Percentiles rank a stretch among this genome's conserved stretches.
Evolutionary conservation across 1,140 invertebrate species (phyloP).

Genomic region (Drosophila oshimai): DNA sequence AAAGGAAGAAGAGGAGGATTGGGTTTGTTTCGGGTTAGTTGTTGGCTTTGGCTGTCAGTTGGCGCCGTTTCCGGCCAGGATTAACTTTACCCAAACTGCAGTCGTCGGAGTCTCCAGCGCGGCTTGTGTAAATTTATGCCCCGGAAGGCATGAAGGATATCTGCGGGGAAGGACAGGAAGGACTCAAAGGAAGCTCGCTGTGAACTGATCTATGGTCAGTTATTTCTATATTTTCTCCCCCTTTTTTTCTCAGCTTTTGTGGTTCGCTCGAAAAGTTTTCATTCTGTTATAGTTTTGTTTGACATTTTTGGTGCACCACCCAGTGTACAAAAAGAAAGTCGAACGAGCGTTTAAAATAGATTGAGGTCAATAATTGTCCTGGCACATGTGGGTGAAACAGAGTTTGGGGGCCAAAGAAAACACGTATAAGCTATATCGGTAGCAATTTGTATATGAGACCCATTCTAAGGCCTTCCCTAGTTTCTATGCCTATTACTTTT

Average conservation of each 20-base stretch:
- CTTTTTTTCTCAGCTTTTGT: neutral
- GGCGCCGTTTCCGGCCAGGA: conserved; percentile 65
- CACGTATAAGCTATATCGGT: conserved; percentile 38
- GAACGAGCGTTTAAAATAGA: conserved; percentile 63
- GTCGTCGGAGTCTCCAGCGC: conserved; percentile 20
- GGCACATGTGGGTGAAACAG: conserved; percentile 17
- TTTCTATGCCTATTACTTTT: conserved; percentile 20
- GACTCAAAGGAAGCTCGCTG: conserved; percentile 18
- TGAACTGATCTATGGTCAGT: conserved; percentile 57
- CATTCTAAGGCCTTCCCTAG: conserved; percentile 10
- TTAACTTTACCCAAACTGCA: conserved; percentile 61
- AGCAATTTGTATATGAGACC: conserved; percentile 62
- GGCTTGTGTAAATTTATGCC: conserved; percentile 65
- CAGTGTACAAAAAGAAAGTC: conserved; percentile 11
- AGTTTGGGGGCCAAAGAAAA: neutral
- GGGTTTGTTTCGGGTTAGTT: conserved; percentile 58
- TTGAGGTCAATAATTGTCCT: conserved; percentile 72
- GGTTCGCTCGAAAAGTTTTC: conserved; percentile 26
- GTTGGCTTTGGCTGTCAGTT: conserved; percentile 55
- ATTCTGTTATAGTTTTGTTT: conserved; percentile 39
- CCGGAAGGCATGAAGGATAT: conserved; percentile 70
- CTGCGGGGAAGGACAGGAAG: conserved; percentile 26
- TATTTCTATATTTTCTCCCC: conserved; percentile 5
- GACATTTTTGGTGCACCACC: conserved; percentile 20
- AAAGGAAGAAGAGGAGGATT: conserved; percentile 9